These are phyloP conservation scores for Zingel zingel DNA, from an alignment of 2,113 vertebrate species.

Conservation along the genomic window DNA sequence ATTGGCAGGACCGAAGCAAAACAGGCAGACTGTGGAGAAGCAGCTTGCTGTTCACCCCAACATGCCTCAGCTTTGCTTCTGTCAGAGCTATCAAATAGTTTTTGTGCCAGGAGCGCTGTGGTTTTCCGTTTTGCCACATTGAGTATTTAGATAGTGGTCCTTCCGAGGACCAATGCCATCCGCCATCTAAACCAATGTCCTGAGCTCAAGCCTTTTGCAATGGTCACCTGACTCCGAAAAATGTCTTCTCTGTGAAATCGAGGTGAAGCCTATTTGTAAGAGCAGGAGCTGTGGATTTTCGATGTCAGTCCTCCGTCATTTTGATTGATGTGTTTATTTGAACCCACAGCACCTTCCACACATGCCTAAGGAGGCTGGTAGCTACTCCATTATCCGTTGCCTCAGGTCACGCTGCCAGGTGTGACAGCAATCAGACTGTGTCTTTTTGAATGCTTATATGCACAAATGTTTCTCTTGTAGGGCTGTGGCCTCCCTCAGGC, in stretches of 20 bases:
- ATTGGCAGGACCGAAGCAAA: slow-evolving; percentile 27
- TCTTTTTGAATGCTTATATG: slow-evolving; percentile 25
- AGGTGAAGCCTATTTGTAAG: slow-evolving; percentile 54
- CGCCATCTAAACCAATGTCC: slow-evolving; percentile 11
- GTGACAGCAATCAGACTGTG: slow-evolving; percentile 17
- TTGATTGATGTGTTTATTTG: slow-evolving; percentile 69
- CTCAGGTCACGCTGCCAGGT: slow-evolving; percentile 38
- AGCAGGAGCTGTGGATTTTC: slow-evolving; percentile 16
- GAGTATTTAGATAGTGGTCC: slow-evolving; percentile 29
- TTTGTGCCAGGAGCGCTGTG: slow-evolving; percentile 10
- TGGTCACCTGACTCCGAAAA: slow-evolving; percentile 12
- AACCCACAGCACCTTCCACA: slow-evolving; percentile 12
- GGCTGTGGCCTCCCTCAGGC: slow-evolving; percentile 29
- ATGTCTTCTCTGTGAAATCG: slow-evolving; percentile 26
- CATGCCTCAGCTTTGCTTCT: slow-evolving; percentile 37
- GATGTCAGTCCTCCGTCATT: slow-evolving; percentile 36
- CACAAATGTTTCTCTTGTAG: slow-evolving; percentile 2
- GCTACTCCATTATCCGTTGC: slow-evolving; percentile 29
- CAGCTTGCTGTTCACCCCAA: slow-evolving; percentile 24
- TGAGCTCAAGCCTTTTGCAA: slow-evolving; percentile 10
- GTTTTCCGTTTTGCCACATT: slow-evolving; percentile 29
- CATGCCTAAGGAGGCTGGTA: slow-evolving; percentile 19
- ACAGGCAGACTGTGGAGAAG: slow-evolving; percentile 23
- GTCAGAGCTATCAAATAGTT: slow-evolving; percentile 35
- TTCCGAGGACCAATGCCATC: neutral